phyloP scores from a whole-genome alignment of 2,888 invertebrate genomes.

The Hyles lineata region DNA sequence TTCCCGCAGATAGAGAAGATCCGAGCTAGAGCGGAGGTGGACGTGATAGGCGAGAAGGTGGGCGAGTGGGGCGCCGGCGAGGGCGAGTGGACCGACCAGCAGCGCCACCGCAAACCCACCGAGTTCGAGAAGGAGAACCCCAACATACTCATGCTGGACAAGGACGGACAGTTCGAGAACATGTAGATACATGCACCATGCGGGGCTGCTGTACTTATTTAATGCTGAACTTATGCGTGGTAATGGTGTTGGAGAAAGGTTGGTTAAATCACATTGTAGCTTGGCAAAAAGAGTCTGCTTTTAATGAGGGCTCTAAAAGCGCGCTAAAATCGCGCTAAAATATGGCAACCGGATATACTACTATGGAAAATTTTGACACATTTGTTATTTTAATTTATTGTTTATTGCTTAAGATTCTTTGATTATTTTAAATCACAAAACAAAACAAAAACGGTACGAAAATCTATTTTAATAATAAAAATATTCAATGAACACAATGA shows the following conservation, averaged over 20 bases:
- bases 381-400: too few relatives aligned
- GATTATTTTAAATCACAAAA: too few relatives aligned
- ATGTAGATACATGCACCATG: constrained; percentile 81
- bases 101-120: constrained; percentile 88
- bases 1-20: constrained; percentile 87
- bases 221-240: background rate
- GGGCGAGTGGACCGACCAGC: constrained; percentile 90
- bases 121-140: constrained; percentile 92
- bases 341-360: too few relatives aligned
- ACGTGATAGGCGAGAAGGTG: constrained; percentile 89
- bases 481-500: too few relatives aligned
- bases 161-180: constrained; percentile 90
- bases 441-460: too few relatives aligned
- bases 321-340: too few relatives aligned
- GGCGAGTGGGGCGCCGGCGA: constrained; percentile 90
- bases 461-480: too few relatives aligned
- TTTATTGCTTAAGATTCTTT: too few relatives aligned
- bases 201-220: background rate
- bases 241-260: background rate
- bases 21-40: constrained; percentile 87
- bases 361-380: too few relatives aligned
- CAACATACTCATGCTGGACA: constrained; percentile 90
- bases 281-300: too few relatives aligned
- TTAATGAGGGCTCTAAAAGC: too few relatives aligned
- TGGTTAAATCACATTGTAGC: background rate